Conservation (phyloP, 1,140 invertebrate species). For the Bombus balteatus region DNA sequence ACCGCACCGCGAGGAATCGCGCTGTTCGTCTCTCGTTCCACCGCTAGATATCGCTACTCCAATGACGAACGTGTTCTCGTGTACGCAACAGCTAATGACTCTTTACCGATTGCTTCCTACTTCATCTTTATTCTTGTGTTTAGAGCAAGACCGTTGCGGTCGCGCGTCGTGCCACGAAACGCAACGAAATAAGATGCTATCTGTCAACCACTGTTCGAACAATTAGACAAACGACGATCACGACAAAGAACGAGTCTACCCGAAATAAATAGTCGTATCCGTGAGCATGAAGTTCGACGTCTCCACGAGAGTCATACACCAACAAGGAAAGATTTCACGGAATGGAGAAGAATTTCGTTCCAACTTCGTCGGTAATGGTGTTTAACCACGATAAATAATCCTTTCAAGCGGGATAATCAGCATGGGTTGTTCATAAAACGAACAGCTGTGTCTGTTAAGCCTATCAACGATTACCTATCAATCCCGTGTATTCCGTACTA, state of each 20-base stretch:
- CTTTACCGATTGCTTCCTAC: not conserved
- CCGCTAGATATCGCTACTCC: constrained; percentile 13
- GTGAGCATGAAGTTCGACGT: not conserved
- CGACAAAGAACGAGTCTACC: too few relatives aligned
- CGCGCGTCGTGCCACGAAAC: too few relatives aligned
- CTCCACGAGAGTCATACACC: not conserved
- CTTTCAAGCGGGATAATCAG: constrained; percentile 20
- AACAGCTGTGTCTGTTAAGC: constrained; percentile 31
- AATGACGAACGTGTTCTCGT: constrained; percentile 34
- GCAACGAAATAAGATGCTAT: not conserved
- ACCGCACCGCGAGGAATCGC: constrained; percentile 42
- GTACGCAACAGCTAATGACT: constrained; percentile 45
- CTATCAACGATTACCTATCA: constrained; percentile 67
- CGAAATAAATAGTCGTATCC: not conserved
- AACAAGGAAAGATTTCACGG: not conserved
- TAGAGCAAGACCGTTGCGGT: not conserved
- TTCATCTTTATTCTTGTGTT: not conserved
- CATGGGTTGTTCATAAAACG: constrained; percentile 43
- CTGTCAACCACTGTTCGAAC: not conserved
- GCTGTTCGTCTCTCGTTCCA: constrained; percentile 29
- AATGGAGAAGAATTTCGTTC: constrained; percentile 1
- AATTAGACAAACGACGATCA: not conserved
- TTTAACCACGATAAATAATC: constrained; percentile 38
- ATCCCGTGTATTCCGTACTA: constrained; percentile 30
- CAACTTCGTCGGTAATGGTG: constrained; percentile 7